Conservation (phyloP, 2,888 invertebrate genomes). For the Drosophila heteroneura region DNA sequence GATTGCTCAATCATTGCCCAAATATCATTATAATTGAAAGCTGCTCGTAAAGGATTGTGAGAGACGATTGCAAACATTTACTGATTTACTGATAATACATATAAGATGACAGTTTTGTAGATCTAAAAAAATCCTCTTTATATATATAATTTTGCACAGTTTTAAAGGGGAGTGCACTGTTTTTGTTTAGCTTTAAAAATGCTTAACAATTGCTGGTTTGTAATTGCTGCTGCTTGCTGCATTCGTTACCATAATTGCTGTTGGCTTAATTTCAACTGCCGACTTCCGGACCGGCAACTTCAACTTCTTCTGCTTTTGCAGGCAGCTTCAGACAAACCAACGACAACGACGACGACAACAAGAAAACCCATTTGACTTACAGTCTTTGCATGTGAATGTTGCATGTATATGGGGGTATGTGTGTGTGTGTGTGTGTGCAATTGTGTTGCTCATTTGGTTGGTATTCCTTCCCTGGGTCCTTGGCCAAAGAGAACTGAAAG, state of each 20-base stretch:
- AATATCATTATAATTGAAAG: slow-evolving; percentile 71
- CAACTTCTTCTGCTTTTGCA: slow-evolving; percentile 45
- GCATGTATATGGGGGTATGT: slow-evolving; percentile 20
- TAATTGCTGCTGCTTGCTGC: slow-evolving; percentile 75
- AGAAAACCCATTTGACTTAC: slow-evolving; percentile 76
- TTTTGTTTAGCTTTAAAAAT: slow-evolving; percentile 47
- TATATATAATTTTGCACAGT: neutral
- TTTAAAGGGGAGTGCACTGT: neutral
- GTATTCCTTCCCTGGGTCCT: slow-evolving; percentile 51
- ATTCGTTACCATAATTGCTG: slow-evolving; percentile 77
- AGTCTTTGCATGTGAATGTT: slow-evolving; percentile 53
- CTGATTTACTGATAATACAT: neutral
- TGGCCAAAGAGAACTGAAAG: slow-evolving; percentile 2
- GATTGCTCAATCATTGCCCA: slow-evolving; percentile 72
- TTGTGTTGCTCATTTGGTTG: slow-evolving; percentile 73
- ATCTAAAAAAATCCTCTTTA: neutral
- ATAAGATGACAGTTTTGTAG: neutral
- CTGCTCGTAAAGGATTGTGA: slow-evolving; percentile 32
- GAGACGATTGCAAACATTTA: slow-evolving; percentile 7
- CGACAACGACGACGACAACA: slow-evolving; percentile 55
- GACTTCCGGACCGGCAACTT: slow-evolving; percentile 76
- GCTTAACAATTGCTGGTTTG: slow-evolving; percentile 55
- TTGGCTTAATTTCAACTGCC: slow-evolving; percentile 77
- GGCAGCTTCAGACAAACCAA: slow-evolving; percentile 46
- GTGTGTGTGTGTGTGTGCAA: slow-evolving; percentile 25